Evolutionary conservation across 2,888 invertebrate species (phyloP).

Genomic region (Papilio protenor): DNA sequence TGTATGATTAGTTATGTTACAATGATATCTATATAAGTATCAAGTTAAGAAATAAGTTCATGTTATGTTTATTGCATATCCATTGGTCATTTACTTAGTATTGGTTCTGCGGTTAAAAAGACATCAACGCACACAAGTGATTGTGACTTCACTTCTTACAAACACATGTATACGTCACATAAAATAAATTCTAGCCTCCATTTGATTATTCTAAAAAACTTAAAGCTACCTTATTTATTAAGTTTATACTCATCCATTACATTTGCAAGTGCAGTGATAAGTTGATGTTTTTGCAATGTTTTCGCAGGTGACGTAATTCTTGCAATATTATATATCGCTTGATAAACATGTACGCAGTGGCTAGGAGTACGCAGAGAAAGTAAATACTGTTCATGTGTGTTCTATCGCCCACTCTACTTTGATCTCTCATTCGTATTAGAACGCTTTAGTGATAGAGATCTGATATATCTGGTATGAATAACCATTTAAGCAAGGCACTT

Average conservation of each 20-base stretch:
- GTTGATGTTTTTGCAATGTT: slow-evolving; percentile 21
- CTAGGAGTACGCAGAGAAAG: slow-evolving; percentile 39
- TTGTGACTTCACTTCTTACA: background rate
- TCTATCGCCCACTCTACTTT: slow-evolving; percentile 21
- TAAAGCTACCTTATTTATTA: background rate
- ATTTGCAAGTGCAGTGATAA: background rate
- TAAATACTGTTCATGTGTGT: slow-evolving; percentile 34
- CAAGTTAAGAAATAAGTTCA: background rate
- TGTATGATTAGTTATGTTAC: background rate
- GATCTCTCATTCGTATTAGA: slow-evolving; percentile 12
- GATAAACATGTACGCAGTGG: slow-evolving; percentile 31
- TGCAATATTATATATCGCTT: slow-evolving; percentile 39
- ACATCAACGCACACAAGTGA: slow-evolving; percentile 39
- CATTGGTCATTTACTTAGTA: background rate
- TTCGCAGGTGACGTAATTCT: slow-evolving; percentile 38
- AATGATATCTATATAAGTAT: background rate
- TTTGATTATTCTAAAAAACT: background rate
- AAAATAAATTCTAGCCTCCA: background rate
- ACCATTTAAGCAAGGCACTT: slow-evolving; percentile 25
- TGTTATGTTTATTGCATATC: background rate
- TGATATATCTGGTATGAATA: background rate
- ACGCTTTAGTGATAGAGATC: slow-evolving; percentile 7
- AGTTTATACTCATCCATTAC: background rate
- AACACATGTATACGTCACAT: background rate
- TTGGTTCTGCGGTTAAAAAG: slow-evolving; percentile 37